Conservation (phyloP, 2,797 vertebrate species). For the Diplodus sargus region DNA sequence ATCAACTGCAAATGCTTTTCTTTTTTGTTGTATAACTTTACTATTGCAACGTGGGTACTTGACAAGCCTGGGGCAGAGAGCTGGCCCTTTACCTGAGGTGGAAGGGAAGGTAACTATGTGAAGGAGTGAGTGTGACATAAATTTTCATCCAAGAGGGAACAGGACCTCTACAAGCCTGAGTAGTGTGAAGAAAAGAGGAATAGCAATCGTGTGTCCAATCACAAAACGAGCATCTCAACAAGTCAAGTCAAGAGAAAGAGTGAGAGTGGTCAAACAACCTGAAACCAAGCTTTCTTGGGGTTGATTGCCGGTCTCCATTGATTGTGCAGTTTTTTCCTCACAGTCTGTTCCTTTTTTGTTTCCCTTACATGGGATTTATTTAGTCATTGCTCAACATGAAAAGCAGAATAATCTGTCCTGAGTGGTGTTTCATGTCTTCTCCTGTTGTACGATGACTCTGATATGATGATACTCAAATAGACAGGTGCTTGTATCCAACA, state of each 20-base stretch:
- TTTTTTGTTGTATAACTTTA: not conserved
- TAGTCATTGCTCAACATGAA: slow-evolving; percentile 26
- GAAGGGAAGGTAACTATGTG: not conserved
- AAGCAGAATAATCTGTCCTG: slow-evolving; percentile 13
- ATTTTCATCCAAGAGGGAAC: slow-evolving; percentile 1
- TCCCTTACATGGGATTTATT: not conserved
- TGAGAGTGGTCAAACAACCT: slow-evolving; percentile 2
- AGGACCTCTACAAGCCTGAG: not conserved
- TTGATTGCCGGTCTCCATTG: not conserved
- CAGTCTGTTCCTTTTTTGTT: not conserved
- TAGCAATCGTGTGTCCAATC: not conserved
- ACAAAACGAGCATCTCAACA: not conserved
- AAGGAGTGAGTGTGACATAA: not conserved
- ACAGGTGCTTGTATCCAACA: slow-evolving; percentile 55
- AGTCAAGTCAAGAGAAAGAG: not conserved
- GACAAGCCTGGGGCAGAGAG: not conserved
- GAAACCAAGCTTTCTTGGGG: not conserved
- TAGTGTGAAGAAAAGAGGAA: not conserved
- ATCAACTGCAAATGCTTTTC: not conserved
- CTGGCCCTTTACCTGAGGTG: not conserved
- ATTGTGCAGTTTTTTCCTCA: not conserved
- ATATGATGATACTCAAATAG: slow-evolving; percentile 53
- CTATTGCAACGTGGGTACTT: not conserved
- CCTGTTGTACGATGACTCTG: slow-evolving; percentile 18
- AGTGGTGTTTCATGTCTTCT: slow-evolving; percentile 27